phyloP scores from a whole-genome alignment of 2,113 vertebrate species.

The Lasiurus borealis region DNA sequence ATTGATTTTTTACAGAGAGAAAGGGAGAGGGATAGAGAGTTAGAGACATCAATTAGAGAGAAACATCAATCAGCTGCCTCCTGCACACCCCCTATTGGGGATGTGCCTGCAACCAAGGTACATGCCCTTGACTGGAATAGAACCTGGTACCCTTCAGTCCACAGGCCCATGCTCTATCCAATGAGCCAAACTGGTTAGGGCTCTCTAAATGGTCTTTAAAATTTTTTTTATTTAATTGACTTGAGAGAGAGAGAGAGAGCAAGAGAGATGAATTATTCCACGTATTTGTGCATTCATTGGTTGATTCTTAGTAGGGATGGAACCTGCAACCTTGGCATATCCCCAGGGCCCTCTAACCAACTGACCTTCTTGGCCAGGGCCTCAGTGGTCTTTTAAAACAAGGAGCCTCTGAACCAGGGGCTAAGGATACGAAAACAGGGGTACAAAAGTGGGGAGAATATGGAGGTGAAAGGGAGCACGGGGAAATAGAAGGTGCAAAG shows the following conservation, averaged over 20 bases:
- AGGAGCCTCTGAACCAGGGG: neutral
- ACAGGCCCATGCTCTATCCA: too few species aligned
- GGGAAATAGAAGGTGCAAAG: neutral
- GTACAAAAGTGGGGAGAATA: neutral
- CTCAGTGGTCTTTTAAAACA: neutral
- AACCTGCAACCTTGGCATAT: neutral
- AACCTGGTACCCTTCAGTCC: too few species aligned
- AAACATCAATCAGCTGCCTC: too few species aligned
- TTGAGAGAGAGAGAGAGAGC: too few species aligned
- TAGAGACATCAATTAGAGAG: too few species aligned
- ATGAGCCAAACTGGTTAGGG: too few species aligned
- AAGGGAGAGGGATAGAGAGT: too few species aligned
- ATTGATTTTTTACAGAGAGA: neutral
- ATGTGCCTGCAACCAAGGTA: too few species aligned
- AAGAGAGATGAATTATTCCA: too few species aligned
- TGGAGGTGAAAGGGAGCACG: neutral
- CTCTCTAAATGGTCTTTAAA: neutral
- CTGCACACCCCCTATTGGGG: too few species aligned
- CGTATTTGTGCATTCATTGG: neutral
- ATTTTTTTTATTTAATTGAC: too few species aligned
- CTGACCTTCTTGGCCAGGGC: neutral
- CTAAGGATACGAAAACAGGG: neutral
- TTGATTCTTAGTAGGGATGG: neutral
- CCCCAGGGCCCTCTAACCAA: neutral
- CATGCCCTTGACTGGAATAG: too few species aligned